A percentile compares a stretch with the other conserved stretches of the same genome.
phyloP scores from a whole-genome alignment of 2,888 invertebrate species.

The Napeogenes sylphis region DNA sequence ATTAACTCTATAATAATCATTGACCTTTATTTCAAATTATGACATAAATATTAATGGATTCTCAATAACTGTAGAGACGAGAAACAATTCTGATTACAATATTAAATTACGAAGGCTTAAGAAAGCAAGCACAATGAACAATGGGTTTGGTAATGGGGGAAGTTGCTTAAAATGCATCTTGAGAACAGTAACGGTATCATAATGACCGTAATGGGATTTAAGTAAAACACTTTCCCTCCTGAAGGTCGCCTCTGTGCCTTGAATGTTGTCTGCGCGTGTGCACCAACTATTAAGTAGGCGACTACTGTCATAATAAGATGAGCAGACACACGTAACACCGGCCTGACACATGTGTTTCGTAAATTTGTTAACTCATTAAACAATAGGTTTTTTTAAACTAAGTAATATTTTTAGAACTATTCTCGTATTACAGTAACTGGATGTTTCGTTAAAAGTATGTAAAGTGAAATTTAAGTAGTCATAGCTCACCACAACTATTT shows the following conservation, averaged over 20 bases:
- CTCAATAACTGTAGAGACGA: neutral
- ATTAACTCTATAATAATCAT: neutral
- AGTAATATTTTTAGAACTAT: constrained; percentile 7
- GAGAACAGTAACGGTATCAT: constrained; percentile 28
- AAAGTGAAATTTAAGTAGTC: neutral
- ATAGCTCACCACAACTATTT: constrained; percentile 1
- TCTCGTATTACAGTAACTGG: constrained; percentile 6
- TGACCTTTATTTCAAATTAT: constrained; percentile 1
- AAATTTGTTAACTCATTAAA: neutral
- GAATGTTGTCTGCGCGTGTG: constrained; percentile 48
- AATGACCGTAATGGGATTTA: constrained; percentile 49
- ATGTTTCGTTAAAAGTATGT: neutral
- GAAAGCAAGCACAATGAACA: constrained; percentile 23
- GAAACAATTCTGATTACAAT: no score
- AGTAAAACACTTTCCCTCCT: constrained; percentile 64
- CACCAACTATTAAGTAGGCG: constrained; percentile 41
- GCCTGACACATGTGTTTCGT: constrained; percentile 1
- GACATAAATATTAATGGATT: neutral
- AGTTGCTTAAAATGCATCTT: constrained; percentile 27
- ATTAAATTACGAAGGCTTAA: no score
- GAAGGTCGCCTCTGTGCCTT: constrained; percentile 61
- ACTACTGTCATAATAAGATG: constrained; percentile 39
- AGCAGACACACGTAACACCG: constrained; percentile 11
- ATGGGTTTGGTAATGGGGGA: constrained; percentile 22
- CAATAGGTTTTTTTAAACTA: neutral